Conservation (phyloP, 1,140 invertebrate species). For the Aphelenchoides besseyi region DNA sequence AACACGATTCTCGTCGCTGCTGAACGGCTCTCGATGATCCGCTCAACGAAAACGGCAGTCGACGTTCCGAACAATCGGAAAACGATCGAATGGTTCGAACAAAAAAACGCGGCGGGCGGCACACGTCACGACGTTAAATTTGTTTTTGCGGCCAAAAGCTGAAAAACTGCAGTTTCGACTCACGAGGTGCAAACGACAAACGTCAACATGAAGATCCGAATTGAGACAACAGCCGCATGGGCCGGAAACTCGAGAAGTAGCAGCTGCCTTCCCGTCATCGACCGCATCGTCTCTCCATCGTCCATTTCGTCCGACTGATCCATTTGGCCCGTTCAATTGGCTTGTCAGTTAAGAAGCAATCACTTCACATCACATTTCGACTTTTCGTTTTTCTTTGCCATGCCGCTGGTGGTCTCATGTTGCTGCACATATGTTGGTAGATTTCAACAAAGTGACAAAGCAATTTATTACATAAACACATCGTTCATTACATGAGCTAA, state of each 20-base stretch:
- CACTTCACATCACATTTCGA: neutral
- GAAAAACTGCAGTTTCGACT: neutral
- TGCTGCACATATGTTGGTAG: neutral
- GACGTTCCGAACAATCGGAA: neutral
- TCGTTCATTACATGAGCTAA: no score
- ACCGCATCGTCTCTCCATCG: neutral
- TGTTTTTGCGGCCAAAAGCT: neutral
- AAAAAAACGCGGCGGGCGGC: neutral
- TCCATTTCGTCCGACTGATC: neutral
- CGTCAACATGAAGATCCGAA: neutral
- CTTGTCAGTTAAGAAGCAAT: no score
- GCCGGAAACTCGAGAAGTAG: neutral
- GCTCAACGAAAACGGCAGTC: neutral
- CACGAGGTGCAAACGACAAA: neutral
- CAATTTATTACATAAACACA: neutral
- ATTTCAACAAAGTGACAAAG: neutral
- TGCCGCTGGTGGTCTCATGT: neutral
- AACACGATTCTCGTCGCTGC: no score
- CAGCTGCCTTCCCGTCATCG: neutral
- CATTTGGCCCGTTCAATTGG: no score
- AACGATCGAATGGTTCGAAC: neutral
- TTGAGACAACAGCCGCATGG: no score
- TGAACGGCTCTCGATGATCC: conserved; percentile 2
- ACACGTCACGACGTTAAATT: neutral
- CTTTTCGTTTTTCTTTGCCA: neutral